Base-by-base conservation (phyloP, 2,797 vertebrate species). In the Telmatherina bonti region DNA sequence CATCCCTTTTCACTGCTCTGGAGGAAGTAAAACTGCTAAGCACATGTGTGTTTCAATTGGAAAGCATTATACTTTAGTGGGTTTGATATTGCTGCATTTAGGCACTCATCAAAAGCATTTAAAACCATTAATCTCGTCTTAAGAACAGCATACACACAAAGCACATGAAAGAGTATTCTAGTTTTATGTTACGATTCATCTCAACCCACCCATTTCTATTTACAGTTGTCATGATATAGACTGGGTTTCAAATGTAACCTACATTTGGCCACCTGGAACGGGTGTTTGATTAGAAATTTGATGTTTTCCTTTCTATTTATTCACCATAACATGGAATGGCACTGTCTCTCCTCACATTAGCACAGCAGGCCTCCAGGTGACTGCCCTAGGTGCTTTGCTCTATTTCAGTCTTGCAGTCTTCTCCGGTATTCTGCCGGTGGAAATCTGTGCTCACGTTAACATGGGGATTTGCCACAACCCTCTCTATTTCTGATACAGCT, bases 311-410 rank as follows among this genome's bases (percentile, higher is more conserved):
- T 62, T 66, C 33, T 62, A 26, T 64, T 59, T 61, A 54, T 43
- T 49, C 60, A 15, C 56, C 71, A 45, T 55, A 68, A 26, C 12
- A 52, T 27, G 49, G 49, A 52, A 6, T 63, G 72, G 18, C 47
- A 59, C 22, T 59, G 59, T 56, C 70, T 74, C 7, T 56, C 57
- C 68, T 67, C n/a, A 66, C 60, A 49, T 59, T 12, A 45, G 54
- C 31, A 30, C 67, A 72, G 56, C 56, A 35, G 64, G 66, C 65
- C 43, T 77, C 82, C 83, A 85, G 76, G 71, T 87, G 72, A 62
- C 73, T 27, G 83, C 38, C 49, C 49, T 27, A 24, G 49, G 54
- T 64, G 70, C 49, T 41, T 72, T 6, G 12, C 75, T 80, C 67
- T 61, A 67, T 86, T 85, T 85, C 62, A 64, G 62, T 62, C 74